A percentile compares a stretch with the other conserved stretches of the same genome.
Evolutionary conservation across 2,113 vertebrate genomes (phyloP).

Genomic region (Ceyx margarethae): DNA sequence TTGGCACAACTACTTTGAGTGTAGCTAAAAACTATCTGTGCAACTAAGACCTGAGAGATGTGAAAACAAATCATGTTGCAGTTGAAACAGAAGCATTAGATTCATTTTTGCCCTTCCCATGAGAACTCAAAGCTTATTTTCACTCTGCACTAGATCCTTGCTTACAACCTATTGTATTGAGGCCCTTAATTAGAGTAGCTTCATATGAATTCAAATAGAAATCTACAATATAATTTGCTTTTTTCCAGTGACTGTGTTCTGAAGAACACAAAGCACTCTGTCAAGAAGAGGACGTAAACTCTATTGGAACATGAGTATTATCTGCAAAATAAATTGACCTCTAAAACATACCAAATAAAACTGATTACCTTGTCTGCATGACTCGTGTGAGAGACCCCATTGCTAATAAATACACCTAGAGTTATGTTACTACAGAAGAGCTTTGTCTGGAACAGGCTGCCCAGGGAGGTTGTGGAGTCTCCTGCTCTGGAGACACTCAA

Average conservation of each 20-base stretch:
- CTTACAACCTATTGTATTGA: background rate
- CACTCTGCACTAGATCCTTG: background rate
- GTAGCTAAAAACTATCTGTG: background rate
- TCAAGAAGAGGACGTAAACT: background rate
- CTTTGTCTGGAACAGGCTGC: background rate
- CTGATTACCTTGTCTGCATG: background rate
- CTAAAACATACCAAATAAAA: background rate
- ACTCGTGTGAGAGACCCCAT: background rate
- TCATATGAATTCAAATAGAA: background rate
- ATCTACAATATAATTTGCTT: background rate
- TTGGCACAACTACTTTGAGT: background rate
- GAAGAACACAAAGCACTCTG: background rate
- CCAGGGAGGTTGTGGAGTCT: too few relatives aligned
- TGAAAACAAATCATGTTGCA: background rate
- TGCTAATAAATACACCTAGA: background rate
- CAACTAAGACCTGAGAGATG: background rate
- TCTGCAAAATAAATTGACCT: background rate
- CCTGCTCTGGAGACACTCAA: too few relatives aligned
- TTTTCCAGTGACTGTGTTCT: background rate
- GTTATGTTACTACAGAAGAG: background rate
- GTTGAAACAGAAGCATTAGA: background rate
- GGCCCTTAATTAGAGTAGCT: background rate
- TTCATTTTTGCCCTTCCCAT: background rate
- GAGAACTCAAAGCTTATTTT: background rate
- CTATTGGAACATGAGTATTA: background rate